phyloP scores from a whole-genome alignment of 2,888 invertebrate genomes.

The Meta bourneti region DNA sequence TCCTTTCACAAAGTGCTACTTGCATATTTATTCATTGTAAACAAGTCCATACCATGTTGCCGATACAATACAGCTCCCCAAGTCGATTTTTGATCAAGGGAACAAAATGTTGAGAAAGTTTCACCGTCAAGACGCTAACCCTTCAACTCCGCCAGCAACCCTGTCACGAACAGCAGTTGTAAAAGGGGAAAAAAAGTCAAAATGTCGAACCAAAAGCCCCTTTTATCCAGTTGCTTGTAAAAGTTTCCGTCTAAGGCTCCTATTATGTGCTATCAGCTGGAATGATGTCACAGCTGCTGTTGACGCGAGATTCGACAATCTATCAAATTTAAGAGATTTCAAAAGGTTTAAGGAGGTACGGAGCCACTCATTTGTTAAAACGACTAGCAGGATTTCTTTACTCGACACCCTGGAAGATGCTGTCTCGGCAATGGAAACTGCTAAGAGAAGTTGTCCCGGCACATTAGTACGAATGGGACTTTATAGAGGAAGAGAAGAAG shows the following conservation, averaged over 20 bases:
- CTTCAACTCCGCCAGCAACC: constrained; percentile 30
- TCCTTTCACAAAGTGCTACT: no score
- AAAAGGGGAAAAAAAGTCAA: constrained; percentile 23
- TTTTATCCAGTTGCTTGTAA: constrained; percentile 55
- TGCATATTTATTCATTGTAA: neutral
- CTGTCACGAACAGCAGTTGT: constrained; percentile 48
- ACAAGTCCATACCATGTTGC: neutral
- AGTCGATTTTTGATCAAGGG: constrained; percentile 21
- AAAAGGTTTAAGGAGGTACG: constrained; percentile 42
- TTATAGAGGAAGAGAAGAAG: no score
- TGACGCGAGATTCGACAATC: constrained; percentile 51
- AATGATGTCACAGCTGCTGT: constrained; percentile 39
- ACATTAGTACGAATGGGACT: no score
- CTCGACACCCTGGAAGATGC: no score
- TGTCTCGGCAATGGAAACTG: no score
- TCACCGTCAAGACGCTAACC: constrained; percentile 5
- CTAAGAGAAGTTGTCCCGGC: no score
- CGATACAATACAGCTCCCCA: neutral
- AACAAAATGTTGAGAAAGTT: constrained; percentile 32
- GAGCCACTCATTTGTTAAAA: constrained; percentile 44
- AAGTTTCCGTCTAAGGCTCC: constrained; percentile 37
- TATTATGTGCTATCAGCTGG: constrained; percentile 50
- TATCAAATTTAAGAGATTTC: constrained; percentile 55
- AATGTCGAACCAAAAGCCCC: constrained; percentile 42
- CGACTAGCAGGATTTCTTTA: constrained; percentile 9